Base-by-base conservation (phyloP, 1,140 invertebrate genomes). In the Ditylenchus dipsaci region DNA sequence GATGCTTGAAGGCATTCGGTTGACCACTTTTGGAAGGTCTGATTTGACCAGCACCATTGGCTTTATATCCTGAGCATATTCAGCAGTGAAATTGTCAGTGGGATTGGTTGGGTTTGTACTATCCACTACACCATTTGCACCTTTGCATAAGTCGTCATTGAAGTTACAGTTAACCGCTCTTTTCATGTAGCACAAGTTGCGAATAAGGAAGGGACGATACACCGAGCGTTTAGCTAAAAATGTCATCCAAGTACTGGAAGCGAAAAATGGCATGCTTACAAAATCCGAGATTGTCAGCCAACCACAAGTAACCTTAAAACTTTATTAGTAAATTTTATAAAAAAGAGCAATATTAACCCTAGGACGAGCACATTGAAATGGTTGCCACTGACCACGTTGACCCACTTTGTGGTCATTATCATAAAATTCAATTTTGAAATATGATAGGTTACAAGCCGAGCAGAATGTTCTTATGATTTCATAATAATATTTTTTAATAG, bases 211-310 rank as follows among this genome's bases (percentile, higher is more conserved):
- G 1, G 26, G 27, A 8, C 65, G 63, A 45, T 64, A 33, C 1
- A 64, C 21, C 17, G 27, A 19, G 15, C 62, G 27, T 19, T 26
- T 19, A 17, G n/a, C 49, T 53, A 8, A 3, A 53, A 53, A 53
- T 53, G 49, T 21, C n/a, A 53, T 3, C 8, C 3, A 17, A 15
- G 3, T 53, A 7, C 3, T 53, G 15, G 8, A 11, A 38, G n/a
- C 49, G 3, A 53, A 53, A 53, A 53, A 7, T 53, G 23, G 49
- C 23, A 53, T 17, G 8, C 42, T 45, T 59, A 64, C 62, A 38
- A 53, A 47, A 47, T 43, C 62, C 59, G 59, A 33, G 38, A 21
- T 43, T 30, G 29, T 61, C 59, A 13, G 59, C 29, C n/a, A 61
- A 30, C 38, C 29, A 61, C 29, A 61, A 61, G 29, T 61, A 61